Evolutionary conservation across 37 sponge, comb jelly and placozoan species (phyloP), one percentile per base, ranked within the genome.

Genomic region (Cladorhizidae sp.): DNA sequence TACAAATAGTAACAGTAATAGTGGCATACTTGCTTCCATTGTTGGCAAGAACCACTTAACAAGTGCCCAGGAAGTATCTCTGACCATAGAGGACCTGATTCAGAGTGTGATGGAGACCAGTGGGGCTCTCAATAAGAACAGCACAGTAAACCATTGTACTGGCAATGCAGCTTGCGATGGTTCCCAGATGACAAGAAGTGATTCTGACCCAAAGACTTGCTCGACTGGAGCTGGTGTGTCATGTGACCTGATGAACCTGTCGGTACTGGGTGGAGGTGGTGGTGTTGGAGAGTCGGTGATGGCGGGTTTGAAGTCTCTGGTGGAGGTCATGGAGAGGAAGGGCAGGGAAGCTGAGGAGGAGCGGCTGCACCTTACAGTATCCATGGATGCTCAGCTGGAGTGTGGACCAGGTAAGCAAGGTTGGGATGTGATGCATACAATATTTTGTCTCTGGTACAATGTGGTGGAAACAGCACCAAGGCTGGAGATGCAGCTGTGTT

Each of bases 251-350:
- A 32, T 65, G 17, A 36, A 29, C 7, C 18, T 29, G 32, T 65
- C 67, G 2, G 36, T 2, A 36, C 31, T 31, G 32, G 67, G 67
- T 5, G 67, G 5, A 25, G 56, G 26, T 41, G 75, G 31, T 35
- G 14, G 57, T 49, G 45, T 71, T 42, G 32, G 52, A 52, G 67
- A 65, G 17, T 29, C 67, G 18, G 67, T 65, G 18, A 65, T 65
- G 67, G 67, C 67, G 35, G 31, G 36, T 2, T 32, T 65, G 17
- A 29, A 65, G 35, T 18, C 67, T 65, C 26, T 65, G 32, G 35
- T 65, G 67, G 67, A 75, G 50, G 73, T 29, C 28, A 52, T 49
- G 49, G 35, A 52, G 38, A 40, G 40, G 37, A 38, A 72, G 40
- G 73, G 73, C 2, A 72, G 73, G 6, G 35, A 41, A 18, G 35